A percentile compares a stretch with the other conserved stretches of the same genome.
Conservation (phyloP, 2,797 vertebrate species). For the Mormyrops attenuatus region DNA sequence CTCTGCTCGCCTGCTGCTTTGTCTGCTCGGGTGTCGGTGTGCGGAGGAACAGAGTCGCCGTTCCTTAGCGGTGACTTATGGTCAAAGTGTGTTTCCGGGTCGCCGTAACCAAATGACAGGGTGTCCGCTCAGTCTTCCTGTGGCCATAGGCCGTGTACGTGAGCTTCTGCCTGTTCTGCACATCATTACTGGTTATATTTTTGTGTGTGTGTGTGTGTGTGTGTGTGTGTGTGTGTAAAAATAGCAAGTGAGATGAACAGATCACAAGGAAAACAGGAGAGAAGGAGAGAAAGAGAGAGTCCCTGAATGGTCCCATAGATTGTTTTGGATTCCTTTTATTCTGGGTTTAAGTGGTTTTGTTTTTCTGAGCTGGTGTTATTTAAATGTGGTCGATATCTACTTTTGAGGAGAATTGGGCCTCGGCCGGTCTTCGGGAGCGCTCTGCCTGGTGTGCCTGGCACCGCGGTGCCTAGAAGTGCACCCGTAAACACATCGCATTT, state of each 20-base stretch:
- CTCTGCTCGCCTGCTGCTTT: neutral
- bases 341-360: neutral
- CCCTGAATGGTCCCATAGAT: neutral
- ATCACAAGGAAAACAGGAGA: neutral
- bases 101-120: neutral
- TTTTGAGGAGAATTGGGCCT: neutral
- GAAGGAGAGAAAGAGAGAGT: neutral
- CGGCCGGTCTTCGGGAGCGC: neutral
- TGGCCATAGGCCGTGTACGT: neutral
- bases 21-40: neutral
- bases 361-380: slow-evolving; percentile 4
- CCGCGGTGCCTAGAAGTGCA: neutral
- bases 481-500: neutral
- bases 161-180: neutral
- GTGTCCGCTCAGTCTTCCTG: neutral
- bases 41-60: no score
- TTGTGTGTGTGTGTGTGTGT: neutral
- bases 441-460: neutral
- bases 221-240: neutral
- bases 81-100: neutral
- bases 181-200: neutral
- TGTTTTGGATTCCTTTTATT: slow-evolving; percentile 12
- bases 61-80: neutral
- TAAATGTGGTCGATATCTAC: slow-evolving; percentile 4
- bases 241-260: neutral